These are phyloP conservation scores for Ramazzottius varieornatus DNA, from an alignment of 2,888 invertebrate genomes.

Conservation along the genomic window DNA sequence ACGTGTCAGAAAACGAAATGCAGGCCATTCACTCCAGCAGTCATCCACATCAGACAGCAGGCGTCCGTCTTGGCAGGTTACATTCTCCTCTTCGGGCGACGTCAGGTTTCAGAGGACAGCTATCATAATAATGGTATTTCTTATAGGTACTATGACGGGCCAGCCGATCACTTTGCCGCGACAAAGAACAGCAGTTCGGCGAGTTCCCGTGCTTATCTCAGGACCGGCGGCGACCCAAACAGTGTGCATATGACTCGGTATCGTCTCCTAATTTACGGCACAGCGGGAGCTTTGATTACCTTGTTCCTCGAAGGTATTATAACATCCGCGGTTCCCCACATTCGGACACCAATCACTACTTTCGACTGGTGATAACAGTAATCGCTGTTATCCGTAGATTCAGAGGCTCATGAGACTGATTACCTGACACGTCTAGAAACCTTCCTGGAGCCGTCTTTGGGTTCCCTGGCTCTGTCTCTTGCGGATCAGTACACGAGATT, in stretches of 20 bases:
- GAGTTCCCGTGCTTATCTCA: no score
- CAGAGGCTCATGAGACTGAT: no score
- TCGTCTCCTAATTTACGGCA: not conserved
- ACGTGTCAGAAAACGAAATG: not conserved
- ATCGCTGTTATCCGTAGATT: no score
- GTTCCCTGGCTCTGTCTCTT: not conserved
- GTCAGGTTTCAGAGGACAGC: not conserved
- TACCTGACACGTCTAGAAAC: no score
- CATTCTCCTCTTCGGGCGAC: not conserved
- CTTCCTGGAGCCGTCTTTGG: not conserved
- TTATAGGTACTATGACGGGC: not conserved
- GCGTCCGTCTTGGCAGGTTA: not conserved
- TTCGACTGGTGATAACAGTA: not conserved
- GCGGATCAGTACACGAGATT: not conserved
- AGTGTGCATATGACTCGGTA: not conserved
- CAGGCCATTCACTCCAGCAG: not conserved
- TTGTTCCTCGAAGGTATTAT: not conserved
- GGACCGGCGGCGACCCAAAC: no score
- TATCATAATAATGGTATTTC: not conserved
- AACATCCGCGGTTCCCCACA: not conserved
- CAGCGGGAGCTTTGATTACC: not conserved
- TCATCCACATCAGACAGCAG: not conserved
- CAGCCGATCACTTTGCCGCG: not conserved
- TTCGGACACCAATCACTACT: not conserved
- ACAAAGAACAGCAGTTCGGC: no score